A percentile compares a stretch with the other conserved stretches of the same genome.
These are phyloP conservation scores for Bembecia ichneumoniformis DNA, from an alignment of 2,888 invertebrate genomes.

Conservation along the genomic window DNA sequence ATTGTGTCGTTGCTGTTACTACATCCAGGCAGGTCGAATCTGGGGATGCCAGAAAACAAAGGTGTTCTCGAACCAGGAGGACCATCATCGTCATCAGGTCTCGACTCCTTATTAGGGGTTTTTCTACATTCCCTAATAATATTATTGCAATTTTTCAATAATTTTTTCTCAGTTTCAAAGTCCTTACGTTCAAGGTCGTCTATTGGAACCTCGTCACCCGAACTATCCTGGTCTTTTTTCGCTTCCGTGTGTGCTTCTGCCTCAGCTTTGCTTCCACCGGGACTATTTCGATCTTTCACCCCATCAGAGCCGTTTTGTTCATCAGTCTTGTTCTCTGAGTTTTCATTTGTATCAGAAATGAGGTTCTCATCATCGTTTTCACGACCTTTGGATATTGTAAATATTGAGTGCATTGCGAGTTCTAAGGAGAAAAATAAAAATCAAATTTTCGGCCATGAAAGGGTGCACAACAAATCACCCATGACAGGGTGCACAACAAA, in stretches of 20 bases:
- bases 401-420: conserved; percentile 58
- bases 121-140: too few relatives aligned
- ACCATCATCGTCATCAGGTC: too few relatives aligned
- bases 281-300: background rate
- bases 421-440: background rate
- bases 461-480: background rate
- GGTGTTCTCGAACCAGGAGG: too few relatives aligned
- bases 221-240: conserved; percentile 16
- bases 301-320: background rate
- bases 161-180: conserved; percentile 61
- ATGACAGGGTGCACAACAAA: too few relatives aligned
- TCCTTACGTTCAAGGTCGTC: conserved; percentile 61
- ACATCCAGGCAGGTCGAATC: conserved; percentile 51
- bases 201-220: conserved; percentile 27
- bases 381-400: conserved; percentile 46
- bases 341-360: conserved; percentile 20
- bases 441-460: background rate
- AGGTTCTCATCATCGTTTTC: conserved; percentile 40
- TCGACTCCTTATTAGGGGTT: too few relatives aligned
- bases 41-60: conserved; percentile 7
- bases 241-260: conserved; percentile 25
- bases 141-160: conserved; percentile 43
- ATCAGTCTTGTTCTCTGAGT: conserved; percentile 52
- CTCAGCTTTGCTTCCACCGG: conserved; percentile 20
- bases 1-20: conserved; percentile 54